phyloP scores from a whole-genome alignment of 2,888 invertebrate genomes.

The Standfussiana lucernea region DNA sequence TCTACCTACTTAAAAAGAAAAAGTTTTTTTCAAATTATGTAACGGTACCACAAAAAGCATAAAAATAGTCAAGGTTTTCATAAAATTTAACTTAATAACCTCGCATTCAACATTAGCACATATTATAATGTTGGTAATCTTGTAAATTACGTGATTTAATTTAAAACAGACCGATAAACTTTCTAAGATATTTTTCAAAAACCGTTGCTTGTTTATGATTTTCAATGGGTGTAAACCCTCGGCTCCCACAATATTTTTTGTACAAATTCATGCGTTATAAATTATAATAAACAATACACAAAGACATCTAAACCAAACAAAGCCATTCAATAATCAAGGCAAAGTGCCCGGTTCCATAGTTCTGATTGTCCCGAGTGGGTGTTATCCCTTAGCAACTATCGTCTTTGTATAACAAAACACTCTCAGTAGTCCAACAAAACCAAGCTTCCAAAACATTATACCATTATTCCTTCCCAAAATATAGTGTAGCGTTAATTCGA shows the following conservation, averaged over 20 bases:
- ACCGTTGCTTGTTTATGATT: neutral
- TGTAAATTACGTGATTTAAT: neutral
- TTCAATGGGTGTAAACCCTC: neutral
- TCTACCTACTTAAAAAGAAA: neutral
- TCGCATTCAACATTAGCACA: neutral
- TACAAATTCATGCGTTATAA: neutral
- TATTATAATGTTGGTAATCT: too few relatives aligned
- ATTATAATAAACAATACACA: neutral
- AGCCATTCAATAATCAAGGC: neutral
- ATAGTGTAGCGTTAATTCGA: slow-evolving; percentile 65
- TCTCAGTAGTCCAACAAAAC: slow-evolving; percentile 39
- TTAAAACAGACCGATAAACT: neutral
- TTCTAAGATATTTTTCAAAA: neutral
- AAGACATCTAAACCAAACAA: neutral
- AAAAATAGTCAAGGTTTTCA: neutral
- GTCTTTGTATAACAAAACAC: slow-evolving; percentile 12
- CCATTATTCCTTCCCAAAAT: slow-evolving; percentile 56
- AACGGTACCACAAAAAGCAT: neutral
- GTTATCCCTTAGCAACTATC: slow-evolving; percentile 7
- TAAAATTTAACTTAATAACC: slow-evolving; percentile 1
- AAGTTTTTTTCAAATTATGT: neutral
- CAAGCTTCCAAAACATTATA: slow-evolving; percentile 39
- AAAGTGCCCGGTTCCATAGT: slow-evolving; percentile 11
- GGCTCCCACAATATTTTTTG: neutral
- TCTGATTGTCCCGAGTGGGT: slow-evolving; percentile 9